A percentile compares a stretch with the other conserved stretches of the same genome.
Conservation (phyloP, 23 tunicate species). For the Trididemnum clinides region DNA sequence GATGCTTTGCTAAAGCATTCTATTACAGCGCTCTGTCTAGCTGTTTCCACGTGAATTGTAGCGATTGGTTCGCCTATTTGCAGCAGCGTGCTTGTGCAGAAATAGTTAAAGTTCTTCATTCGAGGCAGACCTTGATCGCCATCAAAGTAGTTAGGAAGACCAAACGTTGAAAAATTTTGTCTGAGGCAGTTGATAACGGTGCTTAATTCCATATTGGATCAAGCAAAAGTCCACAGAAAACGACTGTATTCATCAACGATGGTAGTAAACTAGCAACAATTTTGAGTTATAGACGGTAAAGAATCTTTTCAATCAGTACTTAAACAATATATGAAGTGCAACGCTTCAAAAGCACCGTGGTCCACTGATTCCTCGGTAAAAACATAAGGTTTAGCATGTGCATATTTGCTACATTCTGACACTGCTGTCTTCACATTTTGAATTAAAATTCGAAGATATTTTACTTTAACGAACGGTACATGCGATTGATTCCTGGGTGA, state of each 20-base stretch:
- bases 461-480: no score
- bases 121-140: not conserved
- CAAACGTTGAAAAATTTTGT: not conserved
- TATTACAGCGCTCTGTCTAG: constrained; percentile 29
- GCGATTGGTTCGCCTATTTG: not conserved
- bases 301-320: no score
- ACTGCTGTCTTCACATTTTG: no score
- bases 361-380: no score
- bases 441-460: no score
- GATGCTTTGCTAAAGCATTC: constrained; percentile 7
- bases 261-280: no score
- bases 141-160: not conserved
- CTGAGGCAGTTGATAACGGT: not conserved
- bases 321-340: no score
- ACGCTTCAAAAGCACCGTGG: no score
- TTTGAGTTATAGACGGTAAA: no score
- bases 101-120: not conserved
- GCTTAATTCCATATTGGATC: not conserved
- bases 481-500: no score
- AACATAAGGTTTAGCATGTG: no score
- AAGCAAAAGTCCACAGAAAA: not conserved
- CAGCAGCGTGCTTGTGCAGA: not conserved
- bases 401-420: no score
- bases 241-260: not conserved
- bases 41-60: constrained; percentile 32